Conservation (phyloP, 2,888 invertebrate genomes). For the Luperina nickerlii region DNA sequence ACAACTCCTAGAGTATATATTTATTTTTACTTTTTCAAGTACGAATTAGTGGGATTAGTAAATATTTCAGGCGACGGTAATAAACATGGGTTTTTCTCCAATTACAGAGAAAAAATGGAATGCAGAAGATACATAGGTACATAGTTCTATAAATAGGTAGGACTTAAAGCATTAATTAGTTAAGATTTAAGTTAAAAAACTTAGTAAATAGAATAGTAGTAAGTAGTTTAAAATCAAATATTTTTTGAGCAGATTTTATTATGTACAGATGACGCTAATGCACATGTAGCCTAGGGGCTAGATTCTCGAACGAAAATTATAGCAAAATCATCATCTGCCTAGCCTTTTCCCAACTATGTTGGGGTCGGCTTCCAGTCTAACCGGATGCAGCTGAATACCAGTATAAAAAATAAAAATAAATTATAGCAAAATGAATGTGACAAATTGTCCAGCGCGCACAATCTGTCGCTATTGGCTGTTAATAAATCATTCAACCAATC, state of each 20-base stretch:
- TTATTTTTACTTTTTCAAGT: background rate
- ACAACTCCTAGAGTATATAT: background rate
- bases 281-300: background rate
- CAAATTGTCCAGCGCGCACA: background rate
- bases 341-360: too few relatives aligned
- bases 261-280: background rate
- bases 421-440: background rate
- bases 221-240: background rate
- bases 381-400: too few relatives aligned
- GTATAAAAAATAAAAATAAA: background rate
- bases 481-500: background rate
- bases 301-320: background rate
- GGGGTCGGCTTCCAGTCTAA: too few relatives aligned
- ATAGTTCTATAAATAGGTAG: background rate
- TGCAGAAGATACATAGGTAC: background rate
- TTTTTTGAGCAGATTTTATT: background rate
- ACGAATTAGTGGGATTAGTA: background rate
- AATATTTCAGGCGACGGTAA: background rate
- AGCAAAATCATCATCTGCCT: background rate
- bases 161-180: background rate
- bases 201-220: background rate
- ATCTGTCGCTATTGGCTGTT: background rate
- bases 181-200: background rate
- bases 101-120: background rate
- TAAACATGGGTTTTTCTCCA: background rate